phyloP scores from a whole-genome alignment of 1,140 invertebrate genomes.

The Nephotettix cincticeps region DNA sequence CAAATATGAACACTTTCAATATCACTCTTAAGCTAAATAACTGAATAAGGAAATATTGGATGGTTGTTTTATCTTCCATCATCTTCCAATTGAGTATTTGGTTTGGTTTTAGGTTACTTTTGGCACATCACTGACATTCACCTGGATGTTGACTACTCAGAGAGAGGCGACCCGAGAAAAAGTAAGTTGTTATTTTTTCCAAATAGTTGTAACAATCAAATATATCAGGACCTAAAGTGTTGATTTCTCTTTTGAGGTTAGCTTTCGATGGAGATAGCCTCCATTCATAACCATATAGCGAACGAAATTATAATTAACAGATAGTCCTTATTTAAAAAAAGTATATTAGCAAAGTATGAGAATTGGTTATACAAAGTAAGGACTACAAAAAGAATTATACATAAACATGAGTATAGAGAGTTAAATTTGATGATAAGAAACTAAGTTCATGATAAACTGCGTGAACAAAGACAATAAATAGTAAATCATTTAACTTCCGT shows the following conservation, averaged over 20 bases:
- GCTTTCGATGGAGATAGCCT: neutral
- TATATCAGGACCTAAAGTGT: neutral
- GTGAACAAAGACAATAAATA: too few species aligned
- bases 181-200: conserved; percentile 56
- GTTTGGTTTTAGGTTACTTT: conserved; percentile 84
- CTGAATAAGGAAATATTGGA: too few species aligned
- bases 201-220: neutral
- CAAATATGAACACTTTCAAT: too few species aligned
- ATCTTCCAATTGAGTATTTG: too few species aligned
- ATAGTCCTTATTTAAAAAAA: neutral
- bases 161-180: conserved; percentile 65
- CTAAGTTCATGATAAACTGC: too few species aligned
- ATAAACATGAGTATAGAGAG: too few species aligned
- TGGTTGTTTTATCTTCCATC: too few species aligned
- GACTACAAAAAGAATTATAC: too few species aligned
- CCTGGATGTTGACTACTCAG: conserved; percentile 77
- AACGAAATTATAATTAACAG: neutral
- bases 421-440: too few species aligned
- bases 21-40: too few species aligned
- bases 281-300: neutral
- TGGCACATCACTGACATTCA: conserved; percentile 92
- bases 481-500: too few species aligned
- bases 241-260: too few species aligned
- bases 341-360: neutral
- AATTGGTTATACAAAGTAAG: neutral